These are phyloP conservation scores for Barypeithes pellucidus DNA, from an alignment of 2,888 invertebrate genomes.

Conservation along the genomic window DNA sequence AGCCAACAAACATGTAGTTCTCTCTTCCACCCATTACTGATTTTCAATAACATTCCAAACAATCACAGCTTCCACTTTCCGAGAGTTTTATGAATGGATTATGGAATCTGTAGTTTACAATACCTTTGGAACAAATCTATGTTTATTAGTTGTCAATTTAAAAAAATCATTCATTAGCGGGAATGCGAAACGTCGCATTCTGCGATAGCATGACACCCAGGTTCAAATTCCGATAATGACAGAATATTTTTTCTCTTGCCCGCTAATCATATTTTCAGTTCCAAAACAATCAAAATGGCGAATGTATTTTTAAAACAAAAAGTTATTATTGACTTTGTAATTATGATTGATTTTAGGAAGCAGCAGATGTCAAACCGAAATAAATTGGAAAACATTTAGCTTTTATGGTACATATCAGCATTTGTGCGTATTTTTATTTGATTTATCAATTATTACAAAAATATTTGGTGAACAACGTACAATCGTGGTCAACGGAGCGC, in stretches of 20 bases:
- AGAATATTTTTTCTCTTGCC: not conserved
- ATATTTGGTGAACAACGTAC: constrained; percentile 32
- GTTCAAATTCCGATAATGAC: not conserved
- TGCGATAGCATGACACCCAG: too few relatives aligned
- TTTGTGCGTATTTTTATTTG: constrained; percentile 34
- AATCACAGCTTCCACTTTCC: too few relatives aligned
- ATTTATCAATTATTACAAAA: constrained; percentile 46
- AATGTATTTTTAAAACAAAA: constrained; percentile 13
- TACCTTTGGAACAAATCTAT: too few relatives aligned
- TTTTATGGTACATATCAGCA: constrained; percentile 27
- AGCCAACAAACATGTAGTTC: too few relatives aligned
- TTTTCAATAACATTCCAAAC: too few relatives aligned
- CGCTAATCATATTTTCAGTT: too few relatives aligned
- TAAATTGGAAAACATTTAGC: constrained; percentile 29
- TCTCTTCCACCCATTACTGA: too few relatives aligned
- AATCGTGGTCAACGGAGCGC: constrained; percentile 36
- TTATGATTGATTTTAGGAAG: constrained; percentile 14
- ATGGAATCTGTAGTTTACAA: too few relatives aligned
- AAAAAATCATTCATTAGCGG: too few relatives aligned
- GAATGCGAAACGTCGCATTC: too few relatives aligned
- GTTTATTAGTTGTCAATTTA: too few relatives aligned
- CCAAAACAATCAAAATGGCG: not conserved
- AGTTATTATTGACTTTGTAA: not conserved
- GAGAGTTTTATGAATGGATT: too few relatives aligned
- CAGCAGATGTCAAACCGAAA: constrained; percentile 37